Evolutionary conservation across 2,797 vertebrate species (phyloP).

Genomic region (Poecile montanus): DNA sequence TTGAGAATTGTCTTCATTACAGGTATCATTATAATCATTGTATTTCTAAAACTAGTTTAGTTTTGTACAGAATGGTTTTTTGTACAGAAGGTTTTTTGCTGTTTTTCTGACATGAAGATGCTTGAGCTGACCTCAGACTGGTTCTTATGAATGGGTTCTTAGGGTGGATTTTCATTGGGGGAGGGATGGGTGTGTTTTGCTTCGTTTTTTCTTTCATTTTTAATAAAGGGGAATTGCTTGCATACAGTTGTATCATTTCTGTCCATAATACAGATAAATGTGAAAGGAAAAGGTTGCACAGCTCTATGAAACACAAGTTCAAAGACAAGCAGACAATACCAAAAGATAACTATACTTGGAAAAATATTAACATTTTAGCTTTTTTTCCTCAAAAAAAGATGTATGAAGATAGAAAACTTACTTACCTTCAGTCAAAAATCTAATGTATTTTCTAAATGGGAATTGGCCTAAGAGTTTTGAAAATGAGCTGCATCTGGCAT

Average conservation of each 20-base stretch:
- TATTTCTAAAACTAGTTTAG: not conserved
- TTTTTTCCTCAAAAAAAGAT: not conserved
- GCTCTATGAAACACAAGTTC: not conserved
- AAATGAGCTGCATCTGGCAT: not conserved
- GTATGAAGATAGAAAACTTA: not conserved
- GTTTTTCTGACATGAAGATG: not conserved
- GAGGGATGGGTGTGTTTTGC: not conserved
- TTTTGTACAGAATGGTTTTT: not conserved
- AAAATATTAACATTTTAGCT: not conserved
- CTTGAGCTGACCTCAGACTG: not conserved
- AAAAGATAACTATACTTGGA: not conserved
- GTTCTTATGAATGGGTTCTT: not conserved
- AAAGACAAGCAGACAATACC: not conserved
- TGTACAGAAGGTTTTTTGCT: not conserved
- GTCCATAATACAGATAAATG: not conserved
- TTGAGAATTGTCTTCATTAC: not conserved
- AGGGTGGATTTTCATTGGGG: not conserved
- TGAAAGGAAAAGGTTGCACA: not conserved
- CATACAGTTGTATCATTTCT: not conserved
- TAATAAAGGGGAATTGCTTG: not conserved
- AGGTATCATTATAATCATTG: not conserved
- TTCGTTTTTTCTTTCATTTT: not conserved
- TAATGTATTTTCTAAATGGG: not conserved
- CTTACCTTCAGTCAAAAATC: not conserved
- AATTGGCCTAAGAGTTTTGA: not conserved